Conservation (phyloP, 2,113 vertebrate species). For the Eurystomus gularis region DNA sequence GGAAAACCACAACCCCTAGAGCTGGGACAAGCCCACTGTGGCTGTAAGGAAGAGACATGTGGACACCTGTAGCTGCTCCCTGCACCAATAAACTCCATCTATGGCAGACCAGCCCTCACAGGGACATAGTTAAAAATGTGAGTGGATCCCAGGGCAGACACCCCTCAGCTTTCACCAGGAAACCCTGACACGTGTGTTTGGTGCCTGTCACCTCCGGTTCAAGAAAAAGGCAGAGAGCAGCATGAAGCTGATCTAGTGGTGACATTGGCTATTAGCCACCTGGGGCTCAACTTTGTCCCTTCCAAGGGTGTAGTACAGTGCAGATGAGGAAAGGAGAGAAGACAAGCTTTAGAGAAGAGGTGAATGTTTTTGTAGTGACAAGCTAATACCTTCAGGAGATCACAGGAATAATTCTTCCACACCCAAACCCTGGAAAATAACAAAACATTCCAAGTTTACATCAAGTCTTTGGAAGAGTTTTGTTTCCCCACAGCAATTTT, state of each 20-base stretch:
- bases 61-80: accelerated
- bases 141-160: not conserved
- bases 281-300: not conserved
- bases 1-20: not conserved
- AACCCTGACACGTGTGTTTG: accelerated
- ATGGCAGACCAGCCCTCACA: accelerated
- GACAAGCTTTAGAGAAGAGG: not conserved
- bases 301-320: too few species aligned
- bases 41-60: accelerated
- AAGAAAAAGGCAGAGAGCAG: not conserved
- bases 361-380: not conserved
- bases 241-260: accelerated
- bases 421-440: not conserved
- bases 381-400: not conserved
- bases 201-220: accelerated
- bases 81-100: accelerated
- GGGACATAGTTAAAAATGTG: accelerated
- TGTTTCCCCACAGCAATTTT: too few species aligned
- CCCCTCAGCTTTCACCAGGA: accelerated
- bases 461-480: not conserved
- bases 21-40: not conserved
- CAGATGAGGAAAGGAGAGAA: too few species aligned
- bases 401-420: not conserved
- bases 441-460: not conserved
- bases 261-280: too few species aligned